A percentile compares a stretch with the other conserved stretches of the same genome.
phyloP scores from a whole-genome alignment of 2,888 invertebrate species.

The Diarsia brunnea region DNA sequence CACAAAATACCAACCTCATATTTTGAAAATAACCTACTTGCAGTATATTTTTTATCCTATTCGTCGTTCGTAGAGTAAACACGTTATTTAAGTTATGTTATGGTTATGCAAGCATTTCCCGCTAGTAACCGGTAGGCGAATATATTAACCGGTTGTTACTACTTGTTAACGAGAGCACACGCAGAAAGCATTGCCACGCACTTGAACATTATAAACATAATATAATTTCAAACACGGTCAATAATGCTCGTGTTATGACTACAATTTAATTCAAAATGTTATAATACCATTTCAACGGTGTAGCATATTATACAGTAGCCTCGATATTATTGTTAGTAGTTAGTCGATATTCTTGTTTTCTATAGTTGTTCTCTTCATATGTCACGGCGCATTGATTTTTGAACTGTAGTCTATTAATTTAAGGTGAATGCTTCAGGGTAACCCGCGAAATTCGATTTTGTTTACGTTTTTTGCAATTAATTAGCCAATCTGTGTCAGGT shows the following conservation, averaged over 20 bases:
- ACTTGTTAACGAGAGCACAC: slow-evolving; percentile 24
- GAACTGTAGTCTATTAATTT: neutral
- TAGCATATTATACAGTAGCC: neutral
- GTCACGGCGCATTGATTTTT: neutral
- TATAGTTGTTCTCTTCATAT: neutral
- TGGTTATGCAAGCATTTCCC: slow-evolving; percentile 21
- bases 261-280: neutral
- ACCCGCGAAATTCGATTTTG: too few species aligned
- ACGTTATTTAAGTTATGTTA: neutral
- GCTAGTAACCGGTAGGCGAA: neutral
- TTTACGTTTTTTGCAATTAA: too few species aligned
- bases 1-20: neutral
- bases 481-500: too few species aligned
- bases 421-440: neutral
- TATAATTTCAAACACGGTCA: neutral
- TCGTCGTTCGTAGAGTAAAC: neutral
- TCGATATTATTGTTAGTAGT: too few species aligned
- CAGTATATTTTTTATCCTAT: too few species aligned
- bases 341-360: neutral
- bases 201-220: neutral
- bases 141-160: slow-evolving; percentile 15
- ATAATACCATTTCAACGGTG: neutral
- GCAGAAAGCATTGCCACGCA: slow-evolving; percentile 9
- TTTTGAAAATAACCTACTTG: neutral
- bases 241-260: neutral